phyloP scores from a whole-genome alignment of 30 jellyfish, hydroid and myxozoan genomes.

The Chironex yamaguchii region DNA sequence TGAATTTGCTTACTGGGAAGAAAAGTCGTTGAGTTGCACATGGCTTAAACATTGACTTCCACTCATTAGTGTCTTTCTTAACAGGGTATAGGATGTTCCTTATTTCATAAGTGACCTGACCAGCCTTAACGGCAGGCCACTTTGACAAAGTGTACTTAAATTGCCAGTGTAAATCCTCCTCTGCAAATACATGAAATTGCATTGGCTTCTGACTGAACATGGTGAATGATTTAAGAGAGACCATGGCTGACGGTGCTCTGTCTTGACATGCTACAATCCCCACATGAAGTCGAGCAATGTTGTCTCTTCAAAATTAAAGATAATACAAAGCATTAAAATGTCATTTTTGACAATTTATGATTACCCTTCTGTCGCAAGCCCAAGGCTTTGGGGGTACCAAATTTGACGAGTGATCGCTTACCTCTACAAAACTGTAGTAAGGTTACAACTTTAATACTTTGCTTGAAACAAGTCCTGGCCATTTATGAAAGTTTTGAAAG shows the following conservation, averaged over 20 bases:
- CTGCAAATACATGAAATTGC: conserved; percentile 85
- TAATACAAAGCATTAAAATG: too few species aligned
- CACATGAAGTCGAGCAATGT: conserved; percentile 66
- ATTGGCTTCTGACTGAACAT: conserved; percentile 51
- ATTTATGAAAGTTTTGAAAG: too few species aligned
- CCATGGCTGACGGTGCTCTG: conserved; percentile 80
- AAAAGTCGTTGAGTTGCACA: conserved; percentile 92
- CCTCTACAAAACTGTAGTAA: too few species aligned
- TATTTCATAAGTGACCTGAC: conserved; percentile 55
- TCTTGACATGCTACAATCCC: conserved; percentile 91
- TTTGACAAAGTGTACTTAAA: conserved; percentile 42
- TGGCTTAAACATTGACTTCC: conserved; percentile 81
- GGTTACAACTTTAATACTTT: too few species aligned
- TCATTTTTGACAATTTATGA: too few species aligned
- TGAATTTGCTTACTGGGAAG: conserved; percentile 54
- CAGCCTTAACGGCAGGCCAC: conserved; percentile 80
- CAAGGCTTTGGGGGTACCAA: too few species aligned
- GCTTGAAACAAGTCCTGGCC: too few species aligned
- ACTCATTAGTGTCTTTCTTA: conserved; percentile 41
- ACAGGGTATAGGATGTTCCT: conserved; percentile 71
- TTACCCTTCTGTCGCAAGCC: too few species aligned
- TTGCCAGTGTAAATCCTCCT: conserved; percentile 41
- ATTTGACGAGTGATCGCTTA: too few species aligned
- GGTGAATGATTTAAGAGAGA: conserved; percentile 71
- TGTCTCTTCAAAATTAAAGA: too few species aligned